Evolutionary conservation across 2,797 vertebrate species (phyloP).

Genomic region (Protosalanx chinensis): DNA sequence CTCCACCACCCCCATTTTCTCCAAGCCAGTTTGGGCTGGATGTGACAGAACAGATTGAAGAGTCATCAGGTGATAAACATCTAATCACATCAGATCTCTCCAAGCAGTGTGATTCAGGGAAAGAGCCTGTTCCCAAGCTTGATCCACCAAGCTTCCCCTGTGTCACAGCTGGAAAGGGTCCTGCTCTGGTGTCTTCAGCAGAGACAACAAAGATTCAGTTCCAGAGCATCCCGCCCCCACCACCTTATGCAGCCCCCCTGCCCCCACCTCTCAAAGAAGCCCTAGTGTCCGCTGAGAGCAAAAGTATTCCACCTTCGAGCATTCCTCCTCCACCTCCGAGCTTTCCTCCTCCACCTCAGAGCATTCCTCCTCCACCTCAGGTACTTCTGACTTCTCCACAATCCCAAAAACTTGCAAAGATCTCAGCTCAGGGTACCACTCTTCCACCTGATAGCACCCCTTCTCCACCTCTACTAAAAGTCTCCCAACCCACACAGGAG

Average conservation of each 20-base stretch:
- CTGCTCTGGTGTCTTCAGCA: background rate
- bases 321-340: conserved; percentile 35
- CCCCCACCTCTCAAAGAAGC: conserved; percentile 19
- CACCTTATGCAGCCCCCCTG: conserved; percentile 15
- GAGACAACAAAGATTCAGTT: background rate
- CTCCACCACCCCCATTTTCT: conserved; percentile 66
- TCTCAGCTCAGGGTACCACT: background rate
- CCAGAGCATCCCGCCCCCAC: conserved; percentile 19
- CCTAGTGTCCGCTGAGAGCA: conserved; percentile 11
- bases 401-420: background rate
- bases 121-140: background rate
- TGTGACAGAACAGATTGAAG: conserved; percentile 17
- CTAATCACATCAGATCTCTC: conserved; percentile 1
- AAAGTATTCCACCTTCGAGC: conserved; percentile 38
- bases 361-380: conserved; percentile 13
- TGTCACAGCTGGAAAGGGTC: background rate
- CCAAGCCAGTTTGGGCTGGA: conserved; percentile 28
- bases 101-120: background rate
- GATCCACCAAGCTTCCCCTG: background rate
- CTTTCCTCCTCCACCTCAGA: conserved; percentile 35
- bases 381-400: background rate
- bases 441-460: background rate
- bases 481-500: conserved; percentile 18
- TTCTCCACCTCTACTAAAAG: background rate
- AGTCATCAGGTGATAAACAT: conserved; percentile 11